These are phyloP conservation scores for Rhimphoctona megacephalus DNA, from an alignment of 2,888 invertebrate genomes.

Conservation along the genomic window DNA sequence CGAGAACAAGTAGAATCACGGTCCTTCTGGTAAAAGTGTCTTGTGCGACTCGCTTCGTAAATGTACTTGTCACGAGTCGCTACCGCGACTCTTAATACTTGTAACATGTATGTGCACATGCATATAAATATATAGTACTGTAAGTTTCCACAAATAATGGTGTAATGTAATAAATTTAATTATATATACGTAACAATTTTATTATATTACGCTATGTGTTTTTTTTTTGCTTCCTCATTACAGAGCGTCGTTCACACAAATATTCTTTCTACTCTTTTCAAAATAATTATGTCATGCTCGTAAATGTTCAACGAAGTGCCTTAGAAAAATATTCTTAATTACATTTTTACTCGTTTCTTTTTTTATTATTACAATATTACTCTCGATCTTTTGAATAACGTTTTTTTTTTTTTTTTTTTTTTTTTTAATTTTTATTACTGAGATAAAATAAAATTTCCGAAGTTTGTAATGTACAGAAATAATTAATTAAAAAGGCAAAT, in stretches of 20 bases:
- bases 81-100: too few relatives aligned
- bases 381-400: not conserved
- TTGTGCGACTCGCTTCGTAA: too few relatives aligned
- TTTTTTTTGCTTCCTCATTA: conserved; percentile 38
- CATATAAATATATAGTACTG: not conserved
- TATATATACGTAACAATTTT: conserved; percentile 28
- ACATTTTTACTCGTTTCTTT: not conserved
- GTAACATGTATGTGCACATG: not conserved
- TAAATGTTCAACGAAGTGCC: not conserved
- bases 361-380: not conserved
- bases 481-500: not conserved
- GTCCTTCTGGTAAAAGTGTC: too few relatives aligned
- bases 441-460: not conserved
- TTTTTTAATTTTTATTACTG: not conserved
- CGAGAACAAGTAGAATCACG: too few relatives aligned
- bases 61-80: too few relatives aligned
- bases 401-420: not conserved
- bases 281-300: not conserved
- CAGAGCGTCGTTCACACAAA: conserved; percentile 19
- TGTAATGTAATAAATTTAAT: conserved; percentile 34
- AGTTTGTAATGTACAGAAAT: not conserved
- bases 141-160: conserved; percentile 24
- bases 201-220: conserved; percentile 4
- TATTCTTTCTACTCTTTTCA: not conserved
- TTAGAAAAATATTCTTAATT: not conserved